phyloP scores from a whole-genome alignment of 1,140 invertebrate species.

The Lepidurus couesii region DNA sequence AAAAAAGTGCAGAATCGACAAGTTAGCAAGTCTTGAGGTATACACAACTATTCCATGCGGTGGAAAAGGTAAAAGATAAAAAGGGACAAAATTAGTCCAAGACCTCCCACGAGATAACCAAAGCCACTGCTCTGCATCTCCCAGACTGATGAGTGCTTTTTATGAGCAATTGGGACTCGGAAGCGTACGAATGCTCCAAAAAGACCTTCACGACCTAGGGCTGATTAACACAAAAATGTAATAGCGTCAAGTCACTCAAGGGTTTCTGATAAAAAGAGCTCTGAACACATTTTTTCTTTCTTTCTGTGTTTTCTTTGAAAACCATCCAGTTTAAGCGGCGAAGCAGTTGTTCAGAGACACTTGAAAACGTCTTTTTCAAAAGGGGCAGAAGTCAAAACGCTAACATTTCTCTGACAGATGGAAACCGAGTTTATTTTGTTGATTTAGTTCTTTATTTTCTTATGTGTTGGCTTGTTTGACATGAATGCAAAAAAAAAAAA shows the following conservation, averaged over 20 bases:
- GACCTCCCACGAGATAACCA: neutral
- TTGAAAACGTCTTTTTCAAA: no score
- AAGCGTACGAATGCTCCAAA: no score
- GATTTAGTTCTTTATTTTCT: neutral
- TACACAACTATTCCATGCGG: neutral
- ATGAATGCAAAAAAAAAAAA: neutral
- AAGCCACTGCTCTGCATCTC: conserved; percentile 7
- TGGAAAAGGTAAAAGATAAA: neutral
- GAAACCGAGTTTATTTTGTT: no score
- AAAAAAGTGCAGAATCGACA: neutral
- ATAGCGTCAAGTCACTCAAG: neutral
- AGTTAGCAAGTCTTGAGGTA: conserved; percentile 9
- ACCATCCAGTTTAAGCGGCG: no score
- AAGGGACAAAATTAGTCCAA: neutral
- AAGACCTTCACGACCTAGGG: neutral
- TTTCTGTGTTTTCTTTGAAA: no score
- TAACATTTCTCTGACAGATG: no score
- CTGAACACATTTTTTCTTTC: no score
- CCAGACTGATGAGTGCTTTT: neutral
- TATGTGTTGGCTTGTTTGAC: neutral
- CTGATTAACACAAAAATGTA: neutral
- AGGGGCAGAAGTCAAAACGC: no score
- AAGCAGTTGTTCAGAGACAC: no score
- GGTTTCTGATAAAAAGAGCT: no score
- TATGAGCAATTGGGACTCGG: neutral